Evolutionary conservation across 2,888 invertebrate genomes (phyloP), one percentile per base, ranked within the genome.

Genomic region (Noctuana brunneofusca): DNA sequence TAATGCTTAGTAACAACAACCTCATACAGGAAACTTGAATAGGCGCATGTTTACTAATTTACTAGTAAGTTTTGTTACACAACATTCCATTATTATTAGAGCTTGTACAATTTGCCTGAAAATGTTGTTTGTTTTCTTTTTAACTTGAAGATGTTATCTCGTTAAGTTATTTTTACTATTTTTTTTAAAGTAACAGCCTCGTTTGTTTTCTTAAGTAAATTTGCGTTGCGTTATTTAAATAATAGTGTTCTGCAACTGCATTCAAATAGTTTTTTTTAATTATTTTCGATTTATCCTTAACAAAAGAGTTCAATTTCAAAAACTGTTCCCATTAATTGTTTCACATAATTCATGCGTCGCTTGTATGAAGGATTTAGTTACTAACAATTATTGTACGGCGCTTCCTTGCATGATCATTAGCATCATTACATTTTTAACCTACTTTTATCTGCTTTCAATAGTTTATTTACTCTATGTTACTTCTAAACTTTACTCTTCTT

Each of bases 361-460:
- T 53, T 53, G 53, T 53, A 20, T 35, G n/a, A n/a, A 16, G n/a
- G 35, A 41, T 55, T 27, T 1, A 16, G n/a, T 43, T 55, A 43
- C 43, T 38, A 58, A 35, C 27, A 52, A 22, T 22, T 53, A 46
- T 32, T 52, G 43, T 12, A n/a, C 35, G 46, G 46, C 32, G 0
- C 11, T 49, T 58, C 16, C 27, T 56, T 38, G 73, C 75, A 76
- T 73, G 75, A 66, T 69, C 69, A 69, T 70, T 64, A 56, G 66
- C 65, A 65, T 66, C 63, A 65, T 68, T 69, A 73, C 65, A 71
- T 68, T 35, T 54, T 30, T 62, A 35, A 24, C n/a, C 27, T 48
- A 24, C 35, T 54, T 54, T 67, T 66, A 66, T 70, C 68, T 69
- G 57, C 66, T 52, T 56, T 58, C 67, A 65, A 60, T 66, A 32